Evolutionary conservation across 2,113 vertebrate species (phyloP), one percentile per base, ranked within the genome.

Genomic region (Redunca redunca): DNA sequence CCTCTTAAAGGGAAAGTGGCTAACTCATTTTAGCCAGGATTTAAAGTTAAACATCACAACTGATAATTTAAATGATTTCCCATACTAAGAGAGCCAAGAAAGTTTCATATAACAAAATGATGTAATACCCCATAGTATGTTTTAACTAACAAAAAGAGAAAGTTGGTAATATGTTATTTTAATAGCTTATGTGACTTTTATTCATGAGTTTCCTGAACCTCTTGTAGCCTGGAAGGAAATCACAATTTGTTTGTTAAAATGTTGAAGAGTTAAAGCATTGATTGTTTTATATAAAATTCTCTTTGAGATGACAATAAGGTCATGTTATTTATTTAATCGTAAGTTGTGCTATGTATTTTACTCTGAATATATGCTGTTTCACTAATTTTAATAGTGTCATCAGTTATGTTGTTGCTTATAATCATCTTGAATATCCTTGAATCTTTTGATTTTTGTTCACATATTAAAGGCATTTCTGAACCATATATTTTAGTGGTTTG

Each of bases 381-480:
- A 36, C 1, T 23, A 67, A 89, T 95, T 84, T 3, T n/a, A 90
- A 78, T 83, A 40, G 13, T 57, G 25, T 64, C 33, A 43, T 96
- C 10, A 50, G 52, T 86, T 88, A 91, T 16, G 21, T 62, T 43
- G 4, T 14, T 90, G 8, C 36, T 88, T 88, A 30, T 88, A 90
- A 83, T 96, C 62, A 91, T 84, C 48, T 95, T 96, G 95, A 92
- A n/a, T 97, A 83, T 30, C 46, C 2, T 96, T 53, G 88, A 55
- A 50, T 77, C 60, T 96, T 97, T 52, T 52, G 88, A 82, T 55
- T 83, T 50, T 36, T 82, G 50, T 16, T 2, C 6, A 94, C 36
- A 95, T 93, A 53, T 81, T 81, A 55, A 96, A 96, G 95, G 1
- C 13, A 48, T 83, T 92, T 93, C 77, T 90, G 97, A 93, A 95